These are phyloP conservation scores for Pyrgus malvae DNA, from an alignment of 2,888 invertebrate species.

Conservation along the genomic window DNA sequence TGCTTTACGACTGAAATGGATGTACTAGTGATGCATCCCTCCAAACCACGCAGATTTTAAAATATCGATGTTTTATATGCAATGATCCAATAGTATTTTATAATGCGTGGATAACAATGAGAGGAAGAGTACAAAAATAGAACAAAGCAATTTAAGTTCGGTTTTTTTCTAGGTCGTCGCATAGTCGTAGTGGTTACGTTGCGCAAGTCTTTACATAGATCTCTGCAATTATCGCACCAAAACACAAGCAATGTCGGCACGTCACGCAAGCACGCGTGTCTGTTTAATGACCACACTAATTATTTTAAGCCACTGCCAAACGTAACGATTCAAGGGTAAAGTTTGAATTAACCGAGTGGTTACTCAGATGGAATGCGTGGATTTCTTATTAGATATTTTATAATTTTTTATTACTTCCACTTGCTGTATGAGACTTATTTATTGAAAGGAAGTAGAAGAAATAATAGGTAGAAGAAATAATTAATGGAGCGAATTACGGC, in stretches of 20 bases:
- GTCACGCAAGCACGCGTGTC: slow-evolving; percentile 60
- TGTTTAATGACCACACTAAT: slow-evolving; percentile 55
- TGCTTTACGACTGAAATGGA: no score
- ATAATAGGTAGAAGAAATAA: no score
- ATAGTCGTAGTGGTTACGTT: slow-evolving; percentile 43
- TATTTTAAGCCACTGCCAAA: slow-evolving; percentile 54
- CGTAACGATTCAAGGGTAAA: slow-evolving; percentile 60
- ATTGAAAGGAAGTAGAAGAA: no score
- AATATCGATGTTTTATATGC: no score
- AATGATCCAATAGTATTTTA: no score
- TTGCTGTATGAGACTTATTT: not conserved
- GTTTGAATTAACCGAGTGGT: slow-evolving; percentile 35
- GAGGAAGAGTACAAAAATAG: slow-evolving; percentile 1
- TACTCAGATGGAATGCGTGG: slow-evolving; percentile 29
- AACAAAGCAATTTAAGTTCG: slow-evolving; percentile 40
- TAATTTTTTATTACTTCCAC: slow-evolving; percentile 22
- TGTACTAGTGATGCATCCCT: no score
- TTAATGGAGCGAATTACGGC: no score
- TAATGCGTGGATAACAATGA: no score
- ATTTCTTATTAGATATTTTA: slow-evolving; percentile 11
- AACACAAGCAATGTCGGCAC: slow-evolving; percentile 42
- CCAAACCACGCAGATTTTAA: no score
- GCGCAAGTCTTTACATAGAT: slow-evolving; percentile 57
- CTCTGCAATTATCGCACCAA: slow-evolving; percentile 60
- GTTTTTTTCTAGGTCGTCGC: slow-evolving; percentile 54